Evolutionary conservation across 2,888 invertebrate genomes (phyloP).

Genomic region (Spicauda simplicius): DNA sequence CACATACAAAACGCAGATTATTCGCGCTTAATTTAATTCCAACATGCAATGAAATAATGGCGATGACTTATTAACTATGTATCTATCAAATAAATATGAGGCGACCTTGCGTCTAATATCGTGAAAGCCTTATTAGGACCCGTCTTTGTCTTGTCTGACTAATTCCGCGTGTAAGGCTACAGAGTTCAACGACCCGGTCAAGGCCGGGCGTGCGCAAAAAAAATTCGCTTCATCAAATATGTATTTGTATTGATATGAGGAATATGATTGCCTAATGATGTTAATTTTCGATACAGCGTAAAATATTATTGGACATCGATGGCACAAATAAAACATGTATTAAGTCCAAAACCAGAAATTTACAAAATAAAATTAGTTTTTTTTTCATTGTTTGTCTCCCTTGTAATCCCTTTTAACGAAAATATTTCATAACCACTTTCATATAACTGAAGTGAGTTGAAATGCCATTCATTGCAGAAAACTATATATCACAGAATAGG

Average conservation of each 20-base stretch:
- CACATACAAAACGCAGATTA: too few relatives aligned
- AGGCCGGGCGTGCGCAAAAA: constrained; percentile 19
- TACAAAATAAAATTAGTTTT: too few relatives aligned
- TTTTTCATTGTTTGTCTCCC: too few relatives aligned
- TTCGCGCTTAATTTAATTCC: too few relatives aligned
- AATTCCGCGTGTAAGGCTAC: constrained; percentile 19
- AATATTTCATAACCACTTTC: too few relatives aligned
- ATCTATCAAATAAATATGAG: not conserved
- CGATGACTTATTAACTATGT: not conserved
- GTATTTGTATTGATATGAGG: not conserved
- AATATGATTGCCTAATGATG: not conserved
- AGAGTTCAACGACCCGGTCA: constrained; percentile 31
- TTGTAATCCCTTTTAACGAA: too few relatives aligned
- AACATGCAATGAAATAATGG: too few relatives aligned
- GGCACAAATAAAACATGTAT: not conserved
- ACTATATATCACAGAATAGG: too few relatives aligned
- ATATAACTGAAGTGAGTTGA: too few relatives aligned
- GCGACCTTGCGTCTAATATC: not conserved
- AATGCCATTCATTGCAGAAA: too few relatives aligned
- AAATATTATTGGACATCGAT: not conserved
- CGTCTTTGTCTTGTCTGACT: constrained; percentile 12
- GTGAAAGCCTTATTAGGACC: not conserved
- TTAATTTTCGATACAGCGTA: not conserved
- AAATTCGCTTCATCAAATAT: not conserved
- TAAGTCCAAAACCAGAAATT: too few relatives aligned